phyloP scores from a whole-genome alignment of 2,797 vertebrate species.

The Dicrostonyx torquatus region DNA sequence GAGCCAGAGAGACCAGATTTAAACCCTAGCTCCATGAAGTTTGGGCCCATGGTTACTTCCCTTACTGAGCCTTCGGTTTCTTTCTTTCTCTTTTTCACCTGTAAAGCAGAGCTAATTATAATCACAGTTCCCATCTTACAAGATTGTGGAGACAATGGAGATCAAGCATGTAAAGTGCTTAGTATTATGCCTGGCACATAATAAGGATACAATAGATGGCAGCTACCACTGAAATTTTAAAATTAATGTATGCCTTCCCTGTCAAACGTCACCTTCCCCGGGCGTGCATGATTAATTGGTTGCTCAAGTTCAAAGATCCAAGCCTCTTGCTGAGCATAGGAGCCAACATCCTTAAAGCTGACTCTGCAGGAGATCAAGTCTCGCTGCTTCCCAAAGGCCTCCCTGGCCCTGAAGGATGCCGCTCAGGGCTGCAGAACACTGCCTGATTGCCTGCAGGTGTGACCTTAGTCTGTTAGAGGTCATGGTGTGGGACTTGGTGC shows the following conservation, averaged over 20 bases:
- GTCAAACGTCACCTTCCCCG: background rate
- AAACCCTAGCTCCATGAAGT: background rate
- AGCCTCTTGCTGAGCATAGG: background rate
- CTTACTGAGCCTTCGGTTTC: background rate
- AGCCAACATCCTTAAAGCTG: background rate
- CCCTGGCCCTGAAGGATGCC: background rate
- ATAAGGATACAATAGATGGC: conserved; percentile 21
- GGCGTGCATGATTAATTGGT: background rate
- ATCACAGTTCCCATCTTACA: conserved; percentile 9
- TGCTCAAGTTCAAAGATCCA: background rate
- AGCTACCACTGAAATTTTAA: conserved; percentile 13
- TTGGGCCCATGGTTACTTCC: background rate
- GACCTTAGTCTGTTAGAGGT: background rate
- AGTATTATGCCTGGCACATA: background rate
- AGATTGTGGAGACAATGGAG: conserved; percentile 29
- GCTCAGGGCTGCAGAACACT: background rate
- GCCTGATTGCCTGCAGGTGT: background rate
- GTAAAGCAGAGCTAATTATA: conserved; percentile 41
- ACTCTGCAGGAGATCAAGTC: background rate
- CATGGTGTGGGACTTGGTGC: background rate
- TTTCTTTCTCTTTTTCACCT: background rate
- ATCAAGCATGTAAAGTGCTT: conserved; percentile 38
- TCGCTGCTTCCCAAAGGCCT: background rate
- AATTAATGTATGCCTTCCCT: conserved; percentile 2
- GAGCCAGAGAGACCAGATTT: background rate